phyloP scores from a whole-genome alignment of 2,797 vertebrate species.

The Psittacula derbiana region DNA sequence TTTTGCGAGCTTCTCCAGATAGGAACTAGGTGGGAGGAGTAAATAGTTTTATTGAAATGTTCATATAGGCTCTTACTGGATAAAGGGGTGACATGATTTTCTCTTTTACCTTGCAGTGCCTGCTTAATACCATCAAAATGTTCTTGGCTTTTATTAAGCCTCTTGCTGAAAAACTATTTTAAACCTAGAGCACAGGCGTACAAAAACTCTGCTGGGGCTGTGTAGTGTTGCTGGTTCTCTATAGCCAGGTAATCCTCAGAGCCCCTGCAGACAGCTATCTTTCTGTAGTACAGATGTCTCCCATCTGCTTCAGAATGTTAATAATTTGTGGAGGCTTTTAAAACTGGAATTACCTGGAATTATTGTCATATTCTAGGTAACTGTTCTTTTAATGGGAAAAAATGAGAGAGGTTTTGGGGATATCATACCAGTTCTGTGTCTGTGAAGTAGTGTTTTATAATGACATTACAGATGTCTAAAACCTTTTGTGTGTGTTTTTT shows the following conservation, averaged over 20 bases:
- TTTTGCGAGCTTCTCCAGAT: constrained; percentile 38
- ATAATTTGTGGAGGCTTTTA: neutral
- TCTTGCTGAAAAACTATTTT: neutral
- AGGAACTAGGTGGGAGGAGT: constrained; percentile 59
- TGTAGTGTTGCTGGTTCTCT: neutral
- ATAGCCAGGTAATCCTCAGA: neutral
- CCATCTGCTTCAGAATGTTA: neutral
- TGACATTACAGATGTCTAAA: neutral
- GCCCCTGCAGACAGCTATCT: neutral
- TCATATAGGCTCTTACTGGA: neutral
- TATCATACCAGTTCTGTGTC: neutral
- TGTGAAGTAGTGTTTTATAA: neutral
- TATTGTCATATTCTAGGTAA: neutral
- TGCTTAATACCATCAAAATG: neutral
- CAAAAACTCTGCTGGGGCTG: neutral
- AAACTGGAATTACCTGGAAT: neutral
- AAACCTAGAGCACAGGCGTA: neutral
- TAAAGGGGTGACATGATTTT: constrained; percentile 35
- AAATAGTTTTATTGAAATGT: constrained; percentile 58
- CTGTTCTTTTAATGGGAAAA: neutral
- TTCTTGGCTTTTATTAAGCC: neutral
- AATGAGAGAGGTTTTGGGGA: neutral
- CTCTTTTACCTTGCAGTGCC: neutral
- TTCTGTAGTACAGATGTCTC: neutral
- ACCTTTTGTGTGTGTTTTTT: neutral